phyloP scores from a whole-genome alignment of 1,140 invertebrate species.

The Drosophila orena region DNA sequence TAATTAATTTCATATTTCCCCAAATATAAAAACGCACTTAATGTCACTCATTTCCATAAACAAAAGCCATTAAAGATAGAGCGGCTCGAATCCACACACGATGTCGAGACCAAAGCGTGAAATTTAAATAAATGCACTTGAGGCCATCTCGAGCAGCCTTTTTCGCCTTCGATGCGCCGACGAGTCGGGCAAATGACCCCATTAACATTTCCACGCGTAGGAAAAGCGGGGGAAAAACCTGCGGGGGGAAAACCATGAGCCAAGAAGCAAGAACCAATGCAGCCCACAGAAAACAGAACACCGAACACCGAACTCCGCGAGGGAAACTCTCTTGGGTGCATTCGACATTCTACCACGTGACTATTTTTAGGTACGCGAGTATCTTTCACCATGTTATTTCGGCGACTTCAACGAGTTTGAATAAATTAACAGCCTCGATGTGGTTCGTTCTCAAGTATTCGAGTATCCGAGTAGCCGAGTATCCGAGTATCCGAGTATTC shows the following conservation, averaged over 20 bases:
- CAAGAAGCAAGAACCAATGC: not conserved
- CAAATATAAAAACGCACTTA: slow-evolving; percentile 7
- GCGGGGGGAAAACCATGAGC: slow-evolving; percentile 1
- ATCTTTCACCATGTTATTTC: slow-evolving; percentile 30
- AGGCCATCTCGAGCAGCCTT: slow-evolving; percentile 20
- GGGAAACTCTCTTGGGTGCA: slow-evolving; percentile 52
- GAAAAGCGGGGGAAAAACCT: not conserved
- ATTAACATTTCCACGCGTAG: slow-evolving; percentile 68
- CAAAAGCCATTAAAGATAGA: slow-evolving; percentile 14
- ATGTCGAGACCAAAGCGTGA: slow-evolving; percentile 29
- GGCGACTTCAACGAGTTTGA: slow-evolving; percentile 57
- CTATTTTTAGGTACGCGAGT: slow-evolving; percentile 35
- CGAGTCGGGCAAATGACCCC: slow-evolving; percentile 74
- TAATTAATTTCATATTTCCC: slow-evolving; percentile 14
- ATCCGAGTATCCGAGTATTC: slow-evolving; percentile 27
- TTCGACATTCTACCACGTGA: slow-evolving; percentile 51
- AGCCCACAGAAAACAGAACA: not conserved
- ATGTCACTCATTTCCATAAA: slow-evolving; percentile 23
- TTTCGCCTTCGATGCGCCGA: slow-evolving; percentile 20
- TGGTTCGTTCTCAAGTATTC: slow-evolving; percentile 32
- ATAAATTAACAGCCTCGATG: slow-evolving; percentile 63
- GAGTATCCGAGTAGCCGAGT: not conserved
- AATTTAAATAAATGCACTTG: slow-evolving; percentile 66
- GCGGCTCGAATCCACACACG: slow-evolving; percentile 23
- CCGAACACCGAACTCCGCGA: not conserved